Evolutionary conservation across 2,888 invertebrate genomes (phyloP).

Genomic region (Lithophane socia): DNA sequence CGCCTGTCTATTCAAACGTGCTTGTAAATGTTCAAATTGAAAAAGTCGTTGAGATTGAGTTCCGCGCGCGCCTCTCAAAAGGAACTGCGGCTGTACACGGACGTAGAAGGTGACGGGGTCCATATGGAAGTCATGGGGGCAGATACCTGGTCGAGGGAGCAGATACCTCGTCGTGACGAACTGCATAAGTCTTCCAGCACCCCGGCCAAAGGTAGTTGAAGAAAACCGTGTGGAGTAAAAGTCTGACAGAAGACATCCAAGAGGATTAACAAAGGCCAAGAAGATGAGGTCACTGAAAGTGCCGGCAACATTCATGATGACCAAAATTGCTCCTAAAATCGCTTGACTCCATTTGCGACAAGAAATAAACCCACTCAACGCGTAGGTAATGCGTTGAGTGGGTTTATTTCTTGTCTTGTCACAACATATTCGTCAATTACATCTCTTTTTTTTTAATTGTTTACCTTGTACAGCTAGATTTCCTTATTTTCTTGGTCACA

Average conservation of each 20-base stretch:
- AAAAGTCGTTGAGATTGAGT: background rate
- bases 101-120: background rate
- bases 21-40: too few relatives aligned
- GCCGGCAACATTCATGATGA: background rate
- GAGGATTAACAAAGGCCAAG: too few relatives aligned
- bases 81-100: background rate
- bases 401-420: too few relatives aligned
- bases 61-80: background rate
- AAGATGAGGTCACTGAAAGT: background rate
- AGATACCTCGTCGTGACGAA: background rate
- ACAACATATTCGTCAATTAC: background rate
- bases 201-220: too few relatives aligned
- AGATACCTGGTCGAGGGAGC: background rate
- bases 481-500: background rate
- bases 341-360: background rate
- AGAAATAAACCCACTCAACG: background rate
- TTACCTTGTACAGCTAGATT: background rate
- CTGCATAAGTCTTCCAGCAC: too few relatives aligned
- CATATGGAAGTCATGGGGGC: background rate
- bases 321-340: background rate
- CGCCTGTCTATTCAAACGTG: background rate
- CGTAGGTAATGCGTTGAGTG: too few relatives aligned
- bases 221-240: too few relatives aligned
- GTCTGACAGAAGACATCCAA: too few relatives aligned
- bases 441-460: background rate